Evolutionary conservation across 2,797 vertebrate genomes (phyloP).

Genomic region (Scleropages formosus): DNA sequence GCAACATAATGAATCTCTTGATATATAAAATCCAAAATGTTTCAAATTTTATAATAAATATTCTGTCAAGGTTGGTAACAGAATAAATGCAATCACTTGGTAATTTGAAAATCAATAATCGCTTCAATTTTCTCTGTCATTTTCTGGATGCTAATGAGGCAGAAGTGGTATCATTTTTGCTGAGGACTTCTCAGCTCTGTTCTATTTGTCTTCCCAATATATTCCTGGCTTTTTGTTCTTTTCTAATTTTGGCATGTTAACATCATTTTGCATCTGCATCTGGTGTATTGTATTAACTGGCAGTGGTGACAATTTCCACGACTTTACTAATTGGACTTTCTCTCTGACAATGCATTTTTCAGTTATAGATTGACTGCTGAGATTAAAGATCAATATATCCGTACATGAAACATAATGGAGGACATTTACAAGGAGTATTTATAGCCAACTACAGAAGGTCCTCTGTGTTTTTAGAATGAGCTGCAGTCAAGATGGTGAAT

Average conservation of each 20-base stretch:
- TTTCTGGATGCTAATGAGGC: constrained; percentile 22
- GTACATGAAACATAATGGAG: constrained; percentile 55
- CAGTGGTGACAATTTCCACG: not conserved
- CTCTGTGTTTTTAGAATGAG: constrained; percentile 56
- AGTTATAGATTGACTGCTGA: constrained; percentile 46
- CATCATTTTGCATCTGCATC: not conserved
- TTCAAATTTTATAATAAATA: not conserved
- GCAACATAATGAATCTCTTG: not conserved
- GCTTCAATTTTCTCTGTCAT: not conserved
- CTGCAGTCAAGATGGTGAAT: constrained; percentile 47
- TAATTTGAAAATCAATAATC: not conserved
- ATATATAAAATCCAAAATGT: not conserved
- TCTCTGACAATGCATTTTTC: constrained; percentile 38
- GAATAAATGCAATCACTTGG: not conserved
- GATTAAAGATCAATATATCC: constrained; percentile 60
- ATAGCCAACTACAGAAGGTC: constrained; percentile 45
- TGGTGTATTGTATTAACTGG: constrained; percentile 3
- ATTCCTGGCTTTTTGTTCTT: not conserved
- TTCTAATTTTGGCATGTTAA: not conserved
- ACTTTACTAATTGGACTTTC: constrained; percentile 30
- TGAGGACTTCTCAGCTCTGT: not conserved
- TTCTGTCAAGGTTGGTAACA: constrained; percentile 13
- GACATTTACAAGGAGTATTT: constrained; percentile 60
- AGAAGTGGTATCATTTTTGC: constrained; percentile 2
- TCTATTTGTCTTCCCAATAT: not conserved